phyloP scores from a whole-genome alignment of 1,140 invertebrate species.

The Drosophila willistoni region DNA sequence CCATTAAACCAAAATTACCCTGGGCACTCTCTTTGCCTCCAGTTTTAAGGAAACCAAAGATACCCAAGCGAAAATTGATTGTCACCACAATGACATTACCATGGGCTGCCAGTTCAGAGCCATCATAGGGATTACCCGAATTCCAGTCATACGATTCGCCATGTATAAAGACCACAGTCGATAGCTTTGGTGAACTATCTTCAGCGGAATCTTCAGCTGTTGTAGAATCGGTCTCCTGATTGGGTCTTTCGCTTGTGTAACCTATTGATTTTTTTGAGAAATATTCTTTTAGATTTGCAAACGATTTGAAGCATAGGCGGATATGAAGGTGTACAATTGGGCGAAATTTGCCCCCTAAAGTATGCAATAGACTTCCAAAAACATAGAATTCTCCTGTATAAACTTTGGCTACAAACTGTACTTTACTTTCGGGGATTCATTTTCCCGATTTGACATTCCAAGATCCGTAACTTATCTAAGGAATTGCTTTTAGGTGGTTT shows the following conservation, averaged over 20 bases:
- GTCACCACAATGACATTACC: slow-evolving; percentile 97
- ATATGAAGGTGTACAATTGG: too few species aligned
- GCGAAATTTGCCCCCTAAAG: too few species aligned
- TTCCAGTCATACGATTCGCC: slow-evolving; percentile 98
- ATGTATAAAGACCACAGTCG: slow-evolving; percentile 95
- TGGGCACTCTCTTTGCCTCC: slow-evolving; percentile 92
- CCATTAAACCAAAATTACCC: slow-evolving; percentile 97
- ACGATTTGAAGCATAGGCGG: too few species aligned
- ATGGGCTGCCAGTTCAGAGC: slow-evolving; percentile 94
- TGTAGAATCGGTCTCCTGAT: slow-evolving; percentile 32
- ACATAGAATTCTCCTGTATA: too few species aligned
- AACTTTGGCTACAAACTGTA: too few species aligned
- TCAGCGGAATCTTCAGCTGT: slow-evolving; percentile 13
- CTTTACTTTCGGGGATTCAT: too few species aligned
- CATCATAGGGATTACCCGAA: slow-evolving; percentile 97
- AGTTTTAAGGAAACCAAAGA: slow-evolving; percentile 97
- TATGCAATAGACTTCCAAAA: too few species aligned
- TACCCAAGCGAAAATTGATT: slow-evolving; percentile 98
- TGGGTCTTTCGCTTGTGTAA: slow-evolving; percentile 37
- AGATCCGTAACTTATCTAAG: too few species aligned
- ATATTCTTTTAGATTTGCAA: neutral
- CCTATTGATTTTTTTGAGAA: neutral
- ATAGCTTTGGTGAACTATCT: slow-evolving; percentile 80
- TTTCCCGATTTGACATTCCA: too few species aligned
- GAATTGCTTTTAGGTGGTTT: slow-evolving; percentile 2